Evolutionary conservation across 2,113 vertebrate genomes (phyloP).

Genomic region (Eubucco bourcierii): DNA sequence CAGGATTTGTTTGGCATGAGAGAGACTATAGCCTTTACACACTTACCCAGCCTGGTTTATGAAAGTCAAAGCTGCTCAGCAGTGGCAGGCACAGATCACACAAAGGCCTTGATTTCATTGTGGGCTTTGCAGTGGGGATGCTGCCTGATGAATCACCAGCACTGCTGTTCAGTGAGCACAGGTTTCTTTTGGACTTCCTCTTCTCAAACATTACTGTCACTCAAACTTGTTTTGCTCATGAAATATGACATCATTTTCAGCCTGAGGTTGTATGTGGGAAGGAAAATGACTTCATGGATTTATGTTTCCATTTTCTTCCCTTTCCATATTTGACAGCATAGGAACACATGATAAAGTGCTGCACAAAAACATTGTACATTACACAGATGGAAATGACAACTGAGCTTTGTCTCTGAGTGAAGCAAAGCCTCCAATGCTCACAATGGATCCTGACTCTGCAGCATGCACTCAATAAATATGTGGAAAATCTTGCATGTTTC

Average conservation of each 20-base stretch:
- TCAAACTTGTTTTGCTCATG: not conserved
- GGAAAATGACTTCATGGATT: not conserved
- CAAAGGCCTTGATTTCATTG: not conserved
- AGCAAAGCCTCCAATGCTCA: not conserved
- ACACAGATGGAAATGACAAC: not conserved
- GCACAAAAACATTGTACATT: not conserved
- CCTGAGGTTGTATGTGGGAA: not conserved
- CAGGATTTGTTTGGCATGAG: not conserved
- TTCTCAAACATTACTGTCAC: not conserved
- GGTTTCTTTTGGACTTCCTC: not conserved
- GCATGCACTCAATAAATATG: rapidly evolving
- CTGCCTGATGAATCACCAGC: not conserved
- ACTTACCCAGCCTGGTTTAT: not conserved
- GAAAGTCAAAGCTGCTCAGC: not conserved
- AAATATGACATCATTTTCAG: constrained; percentile 1
- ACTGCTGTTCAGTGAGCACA: not conserved
- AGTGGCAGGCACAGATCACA: not conserved
- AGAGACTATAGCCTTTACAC: not conserved
- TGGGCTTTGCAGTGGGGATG: not conserved
- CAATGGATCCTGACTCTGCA: not conserved
- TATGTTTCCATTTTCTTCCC: not conserved
- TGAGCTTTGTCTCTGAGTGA: not conserved
- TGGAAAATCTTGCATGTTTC: not conserved
- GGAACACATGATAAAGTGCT: not conserved
- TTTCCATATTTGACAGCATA: not conserved